Evolutionary conservation across 2,888 invertebrate species (phyloP).

Genomic region (Dusona sp.): DNA sequence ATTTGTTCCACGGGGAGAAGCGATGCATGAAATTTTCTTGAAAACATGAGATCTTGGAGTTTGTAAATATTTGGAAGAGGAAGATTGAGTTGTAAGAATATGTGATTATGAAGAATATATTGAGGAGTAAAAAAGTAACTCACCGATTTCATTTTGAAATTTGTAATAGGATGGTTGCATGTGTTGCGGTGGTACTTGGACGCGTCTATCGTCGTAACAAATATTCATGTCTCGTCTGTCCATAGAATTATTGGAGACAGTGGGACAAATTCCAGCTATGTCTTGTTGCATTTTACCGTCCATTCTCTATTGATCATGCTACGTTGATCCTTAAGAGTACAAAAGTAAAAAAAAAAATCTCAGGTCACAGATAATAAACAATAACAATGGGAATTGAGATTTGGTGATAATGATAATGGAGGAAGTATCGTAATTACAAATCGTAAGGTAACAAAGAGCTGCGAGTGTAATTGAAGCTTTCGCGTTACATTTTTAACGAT

Average conservation of each 20-base stretch:
- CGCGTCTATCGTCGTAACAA: constrained; percentile 61
- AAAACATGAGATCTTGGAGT: background rate
- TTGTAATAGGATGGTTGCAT: constrained; percentile 59
- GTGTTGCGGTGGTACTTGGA: constrained; percentile 54
- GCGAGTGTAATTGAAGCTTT: background rate
- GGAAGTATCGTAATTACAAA: background rate
- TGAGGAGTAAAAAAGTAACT: background rate
- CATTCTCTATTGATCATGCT: constrained; percentile 59
- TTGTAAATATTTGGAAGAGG: background rate
- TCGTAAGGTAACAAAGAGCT: background rate
- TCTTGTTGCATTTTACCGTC: constrained; percentile 61
- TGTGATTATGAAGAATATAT: background rate
- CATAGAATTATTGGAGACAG: constrained; percentile 53
- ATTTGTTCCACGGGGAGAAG: background rate
- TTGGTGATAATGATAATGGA: background rate
- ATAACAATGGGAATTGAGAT: constrained; percentile 39
- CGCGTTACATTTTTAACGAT: constrained; percentile 1
- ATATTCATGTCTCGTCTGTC: constrained; percentile 57
- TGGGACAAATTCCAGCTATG: constrained; percentile 52
- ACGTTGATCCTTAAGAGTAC: constrained; percentile 26
- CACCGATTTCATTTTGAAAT: constrained; percentile 57
- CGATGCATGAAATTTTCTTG: background rate
- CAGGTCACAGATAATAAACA: constrained; percentile 34
- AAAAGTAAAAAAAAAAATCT: background rate
- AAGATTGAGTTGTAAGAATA: background rate